A percentile compares a stretch with the other conserved stretches of the same genome.
phyloP scores from a whole-genome alignment of 2,797 vertebrate genomes.

The Coregonus ussuriensis region DNA sequence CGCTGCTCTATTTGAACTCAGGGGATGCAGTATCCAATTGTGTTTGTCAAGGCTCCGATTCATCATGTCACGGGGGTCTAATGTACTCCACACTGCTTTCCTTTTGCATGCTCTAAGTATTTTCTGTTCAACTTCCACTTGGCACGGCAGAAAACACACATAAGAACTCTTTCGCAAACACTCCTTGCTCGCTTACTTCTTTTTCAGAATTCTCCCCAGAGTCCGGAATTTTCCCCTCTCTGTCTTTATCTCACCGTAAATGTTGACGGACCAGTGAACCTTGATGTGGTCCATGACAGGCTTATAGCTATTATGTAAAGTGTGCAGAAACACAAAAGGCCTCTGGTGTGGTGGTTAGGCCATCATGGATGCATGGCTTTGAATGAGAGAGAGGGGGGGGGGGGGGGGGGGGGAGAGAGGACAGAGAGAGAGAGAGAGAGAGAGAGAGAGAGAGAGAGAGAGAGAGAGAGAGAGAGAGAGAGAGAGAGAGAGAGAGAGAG shows the following conservation, averaged over 20 bases:
- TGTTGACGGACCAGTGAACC: constrained; percentile 93
- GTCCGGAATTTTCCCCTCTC: constrained; percentile 73
- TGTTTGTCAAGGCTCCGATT: constrained; percentile 92
- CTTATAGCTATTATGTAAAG: constrained; percentile 81
- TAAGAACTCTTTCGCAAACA: constrained; percentile 86
- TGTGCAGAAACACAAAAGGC: constrained; percentile 70
- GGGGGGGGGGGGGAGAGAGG: too few relatives aligned
- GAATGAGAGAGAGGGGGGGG: constrained; percentile 23
- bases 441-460: constrained; percentile 5
- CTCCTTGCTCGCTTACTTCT: constrained; percentile 75
- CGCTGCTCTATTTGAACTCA: constrained; percentile 68
- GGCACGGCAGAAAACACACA: constrained; percentile 88
- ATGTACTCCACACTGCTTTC: constrained; percentile 63
- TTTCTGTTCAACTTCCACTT: constrained; percentile 86
- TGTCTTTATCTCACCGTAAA: constrained; percentile 90
- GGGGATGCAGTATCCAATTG: constrained; percentile 87
- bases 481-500: constrained; percentile 14
- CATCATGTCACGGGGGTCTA: constrained; percentile 79
- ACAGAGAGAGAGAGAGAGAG: not conserved
- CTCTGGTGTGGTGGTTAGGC: constrained; percentile 69
- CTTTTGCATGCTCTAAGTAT: constrained; percentile 84
- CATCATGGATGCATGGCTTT: constrained; percentile 62
- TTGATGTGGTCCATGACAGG: constrained; percentile 85
- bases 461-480: not conserved
- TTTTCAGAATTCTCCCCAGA: constrained; percentile 77